phyloP scores from a whole-genome alignment of 2,888 invertebrate genomes.

The Oxycera nigricornis region DNA sequence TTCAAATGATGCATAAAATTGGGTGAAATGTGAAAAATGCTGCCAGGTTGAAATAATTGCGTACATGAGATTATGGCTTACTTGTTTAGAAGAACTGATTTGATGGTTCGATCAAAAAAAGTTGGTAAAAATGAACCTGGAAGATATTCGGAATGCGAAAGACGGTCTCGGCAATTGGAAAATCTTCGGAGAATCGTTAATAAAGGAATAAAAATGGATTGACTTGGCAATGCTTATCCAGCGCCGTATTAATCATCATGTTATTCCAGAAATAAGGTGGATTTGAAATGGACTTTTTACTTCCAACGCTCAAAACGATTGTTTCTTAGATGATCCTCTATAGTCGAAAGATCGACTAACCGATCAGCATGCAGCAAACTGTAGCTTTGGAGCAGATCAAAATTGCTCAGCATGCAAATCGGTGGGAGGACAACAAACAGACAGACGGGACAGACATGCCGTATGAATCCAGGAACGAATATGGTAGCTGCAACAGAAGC shows the following conservation, averaged over 20 bases:
- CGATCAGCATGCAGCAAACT: not conserved
- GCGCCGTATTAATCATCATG: not conserved
- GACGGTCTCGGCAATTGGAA: not conserved
- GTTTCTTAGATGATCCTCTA: constrained; percentile 17
- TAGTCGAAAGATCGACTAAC: not conserved
- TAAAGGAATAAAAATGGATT: no score
- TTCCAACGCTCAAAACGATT: not conserved
- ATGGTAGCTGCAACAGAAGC: constrained; percentile 24
- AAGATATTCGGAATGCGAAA: not conserved
- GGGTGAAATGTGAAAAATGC: not conserved
- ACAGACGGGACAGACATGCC: not conserved
- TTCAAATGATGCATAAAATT: constrained; percentile 47
- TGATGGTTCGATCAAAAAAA: no score
- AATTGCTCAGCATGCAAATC: constrained; percentile 30
- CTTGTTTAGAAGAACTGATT: no score
- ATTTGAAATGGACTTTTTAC: not conserved
- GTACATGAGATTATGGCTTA: no score
- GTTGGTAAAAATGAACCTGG: not conserved
- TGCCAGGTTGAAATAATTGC: not conserved
- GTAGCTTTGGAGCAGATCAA: not conserved
- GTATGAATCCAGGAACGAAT: not conserved
- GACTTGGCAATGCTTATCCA: not conserved
- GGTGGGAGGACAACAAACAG: not conserved
- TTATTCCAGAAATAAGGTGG: not conserved
- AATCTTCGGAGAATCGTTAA: not conserved